Percentiles rank a stretch among this genome's conserved stretches.
Conservation (phyloP, 35 echinoderm and acorn worm genomes). For the Heliocidaris erythrogramma region DNA sequence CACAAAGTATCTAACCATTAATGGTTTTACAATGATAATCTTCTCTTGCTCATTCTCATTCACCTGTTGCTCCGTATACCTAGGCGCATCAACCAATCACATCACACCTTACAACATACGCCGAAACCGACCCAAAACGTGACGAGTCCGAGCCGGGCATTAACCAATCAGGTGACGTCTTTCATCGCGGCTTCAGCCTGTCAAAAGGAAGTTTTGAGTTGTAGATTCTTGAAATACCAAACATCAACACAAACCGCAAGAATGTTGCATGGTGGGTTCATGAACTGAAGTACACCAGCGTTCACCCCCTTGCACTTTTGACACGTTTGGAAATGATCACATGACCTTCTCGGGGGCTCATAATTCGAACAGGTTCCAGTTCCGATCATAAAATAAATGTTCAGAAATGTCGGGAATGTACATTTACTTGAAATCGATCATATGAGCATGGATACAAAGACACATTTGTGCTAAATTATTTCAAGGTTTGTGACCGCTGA, state of each 20-base stretch:
- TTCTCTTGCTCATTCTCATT: not conserved
- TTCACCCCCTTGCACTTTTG: not conserved
- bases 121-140: not conserved
- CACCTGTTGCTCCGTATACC: not conserved
- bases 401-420: not conserved
- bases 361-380: not conserved
- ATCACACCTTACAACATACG: not conserved
- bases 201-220: constrained; percentile 17
- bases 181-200: constrained; percentile 5
- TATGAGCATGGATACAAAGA: not conserved
- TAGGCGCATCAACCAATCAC: not conserved
- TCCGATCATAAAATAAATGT: not conserved
- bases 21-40: too few species aligned
- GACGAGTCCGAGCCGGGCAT: not conserved
- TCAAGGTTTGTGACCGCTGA: not conserved
- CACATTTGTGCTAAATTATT: not conserved
- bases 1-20: too few species aligned
- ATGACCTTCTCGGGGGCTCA: not conserved
- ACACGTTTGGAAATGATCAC: not conserved
- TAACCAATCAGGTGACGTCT: constrained; percentile 8
- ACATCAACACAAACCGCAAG: constrained; percentile 16
- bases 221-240: constrained; percentile 17
- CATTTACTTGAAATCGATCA: not conserved
- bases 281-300: not conserved
- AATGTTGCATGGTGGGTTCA: not conserved